Evolutionary conservation across 35 echinoderm and acorn worm genomes (phyloP).

Genomic region (Stichopus chloronotus): DNA sequence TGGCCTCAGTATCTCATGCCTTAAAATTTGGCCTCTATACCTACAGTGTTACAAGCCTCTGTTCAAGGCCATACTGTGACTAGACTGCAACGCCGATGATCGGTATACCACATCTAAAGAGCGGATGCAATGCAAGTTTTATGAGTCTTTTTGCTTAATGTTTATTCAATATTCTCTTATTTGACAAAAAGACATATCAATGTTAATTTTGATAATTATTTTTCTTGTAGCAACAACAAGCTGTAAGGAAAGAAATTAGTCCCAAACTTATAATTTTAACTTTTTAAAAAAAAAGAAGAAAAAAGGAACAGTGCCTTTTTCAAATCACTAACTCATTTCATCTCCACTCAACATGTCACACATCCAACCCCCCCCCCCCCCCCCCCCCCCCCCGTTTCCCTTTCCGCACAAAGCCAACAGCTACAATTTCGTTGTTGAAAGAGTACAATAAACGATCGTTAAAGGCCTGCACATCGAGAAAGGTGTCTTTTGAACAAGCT

Average conservation of each 20-base stretch:
- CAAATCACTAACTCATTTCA: background rate
- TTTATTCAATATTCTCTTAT: slow-evolving; percentile 38
- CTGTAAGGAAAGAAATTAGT: slow-evolving; percentile 32
- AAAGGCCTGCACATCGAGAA: too few relatives aligned
- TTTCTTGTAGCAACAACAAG: slow-evolving; percentile 42
- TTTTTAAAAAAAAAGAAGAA: background rate
- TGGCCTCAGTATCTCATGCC: too few relatives aligned
- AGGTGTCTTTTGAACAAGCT: too few relatives aligned
- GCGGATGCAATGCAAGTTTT: background rate
- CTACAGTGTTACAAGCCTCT: too few relatives aligned
- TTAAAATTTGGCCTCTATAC: too few relatives aligned
- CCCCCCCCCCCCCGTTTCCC: background rate
- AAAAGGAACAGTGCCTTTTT: background rate
- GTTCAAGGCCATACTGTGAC: too few relatives aligned
- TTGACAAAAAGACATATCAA: slow-evolving; percentile 36
- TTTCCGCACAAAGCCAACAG: background rate
- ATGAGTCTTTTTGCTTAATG: slow-evolving; percentile 40
- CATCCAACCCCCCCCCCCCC: background rate
- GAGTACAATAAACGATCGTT: too few relatives aligned
- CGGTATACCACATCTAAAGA: too few relatives aligned
- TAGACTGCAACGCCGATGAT: too few relatives aligned
- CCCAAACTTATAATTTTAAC: slow-evolving; percentile 18
- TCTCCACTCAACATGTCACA: background rate
- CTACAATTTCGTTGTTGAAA: background rate
- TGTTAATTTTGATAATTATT: slow-evolving; percentile 27